Percentiles rank a stretch among this genome's conserved stretches.
These are phyloP conservation scores for Lysandra coridon DNA, from an alignment of 2,888 invertebrate genomes.

Conservation along the genomic window DNA sequence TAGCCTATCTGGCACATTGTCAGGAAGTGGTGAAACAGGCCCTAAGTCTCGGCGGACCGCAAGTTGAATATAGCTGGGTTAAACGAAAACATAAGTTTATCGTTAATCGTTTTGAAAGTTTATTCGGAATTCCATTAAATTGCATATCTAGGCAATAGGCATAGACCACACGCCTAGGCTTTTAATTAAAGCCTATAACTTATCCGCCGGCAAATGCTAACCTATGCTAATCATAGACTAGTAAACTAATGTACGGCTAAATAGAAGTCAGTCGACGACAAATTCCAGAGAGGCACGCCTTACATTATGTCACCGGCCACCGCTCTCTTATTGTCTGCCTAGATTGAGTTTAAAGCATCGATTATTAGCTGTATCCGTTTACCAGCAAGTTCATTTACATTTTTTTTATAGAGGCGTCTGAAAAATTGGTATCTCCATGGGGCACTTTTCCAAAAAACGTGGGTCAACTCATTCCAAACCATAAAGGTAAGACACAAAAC, in stretches of 20 bases:
- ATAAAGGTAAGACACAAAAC: too few relatives aligned
- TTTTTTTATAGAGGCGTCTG: not conserved
- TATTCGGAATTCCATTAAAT: not conserved
- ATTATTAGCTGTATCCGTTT: not conserved
- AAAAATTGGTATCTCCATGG: too few relatives aligned
- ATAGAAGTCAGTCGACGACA: slow-evolving; percentile 47
- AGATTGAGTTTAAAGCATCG: not conserved
- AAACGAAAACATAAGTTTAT: too few relatives aligned
- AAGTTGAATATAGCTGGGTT: too few relatives aligned
- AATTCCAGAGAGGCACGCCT: slow-evolving; percentile 71
- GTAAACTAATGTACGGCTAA: slow-evolving; percentile 41
- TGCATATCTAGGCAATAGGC: not conserved
- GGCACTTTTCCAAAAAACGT: too few relatives aligned
- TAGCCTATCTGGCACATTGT: too few relatives aligned
- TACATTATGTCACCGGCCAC: slow-evolving; percentile 65
- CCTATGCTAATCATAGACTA: slow-evolving; percentile 43
- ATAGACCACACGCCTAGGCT: not conserved
- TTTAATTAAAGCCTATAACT: slow-evolving; percentile 27
- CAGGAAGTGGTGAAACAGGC: too few relatives aligned
- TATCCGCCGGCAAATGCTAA: slow-evolving; percentile 39
- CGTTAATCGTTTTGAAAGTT: not conserved
- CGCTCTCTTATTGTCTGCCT: slow-evolving; percentile 42
- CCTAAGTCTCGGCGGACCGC: too few relatives aligned
- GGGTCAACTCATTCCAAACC: too few relatives aligned
- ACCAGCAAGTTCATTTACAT: not conserved